These are phyloP conservation scores for Hystrix cristata DNA, from an alignment of 2,113 vertebrate genomes.

Conservation along the genomic window DNA sequence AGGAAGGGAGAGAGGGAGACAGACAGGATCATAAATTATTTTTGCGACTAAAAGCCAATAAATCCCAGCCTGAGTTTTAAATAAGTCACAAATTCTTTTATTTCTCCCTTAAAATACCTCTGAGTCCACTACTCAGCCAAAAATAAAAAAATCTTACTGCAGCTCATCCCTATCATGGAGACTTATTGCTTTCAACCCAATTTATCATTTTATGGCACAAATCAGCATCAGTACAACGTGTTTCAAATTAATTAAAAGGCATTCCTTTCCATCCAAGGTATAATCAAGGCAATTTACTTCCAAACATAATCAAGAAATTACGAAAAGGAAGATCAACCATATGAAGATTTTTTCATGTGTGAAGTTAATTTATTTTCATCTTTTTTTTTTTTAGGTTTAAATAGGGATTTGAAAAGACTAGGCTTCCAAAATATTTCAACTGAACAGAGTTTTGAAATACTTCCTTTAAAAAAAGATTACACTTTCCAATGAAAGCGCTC, in stretches of 20 bases:
- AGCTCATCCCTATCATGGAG: slow-evolving; percentile 72
- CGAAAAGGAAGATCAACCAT: slow-evolving; percentile 84
- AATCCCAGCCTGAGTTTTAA: slow-evolving; percentile 12
- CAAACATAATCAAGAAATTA: slow-evolving; percentile 87
- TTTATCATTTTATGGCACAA: slow-evolving; percentile 84
- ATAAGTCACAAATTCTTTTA: neutral
- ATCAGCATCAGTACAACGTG: slow-evolving; percentile 79
- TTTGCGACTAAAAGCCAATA: neutral
- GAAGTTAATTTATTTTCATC: slow-evolving; percentile 89
- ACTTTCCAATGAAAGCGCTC: slow-evolving; percentile 65
- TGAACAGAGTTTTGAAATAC: slow-evolving; percentile 78
- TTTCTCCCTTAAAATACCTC: slow-evolving; percentile 62
- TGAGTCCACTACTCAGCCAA: neutral
- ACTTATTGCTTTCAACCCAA: slow-evolving; percentile 70
- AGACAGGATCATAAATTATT: slow-evolving; percentile 31
- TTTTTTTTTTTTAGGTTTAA: slow-evolving; percentile 83
- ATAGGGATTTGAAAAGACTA: slow-evolving; percentile 81
- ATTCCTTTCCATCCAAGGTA: slow-evolving; percentile 86
- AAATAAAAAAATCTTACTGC: slow-evolving; percentile 67
- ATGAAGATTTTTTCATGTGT: slow-evolving; percentile 86
- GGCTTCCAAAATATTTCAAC: slow-evolving; percentile 73
- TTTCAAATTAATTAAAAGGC: slow-evolving; percentile 89
- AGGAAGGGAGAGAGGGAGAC: neutral
- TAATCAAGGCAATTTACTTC: slow-evolving; percentile 90
- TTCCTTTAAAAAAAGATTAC: slow-evolving; percentile 81